Percentiles rank a stretch among this genome's conserved stretches.
Evolutionary conservation across 2,888 invertebrate genomes (phyloP).

Genomic region (Tipula lateralis): DNA sequence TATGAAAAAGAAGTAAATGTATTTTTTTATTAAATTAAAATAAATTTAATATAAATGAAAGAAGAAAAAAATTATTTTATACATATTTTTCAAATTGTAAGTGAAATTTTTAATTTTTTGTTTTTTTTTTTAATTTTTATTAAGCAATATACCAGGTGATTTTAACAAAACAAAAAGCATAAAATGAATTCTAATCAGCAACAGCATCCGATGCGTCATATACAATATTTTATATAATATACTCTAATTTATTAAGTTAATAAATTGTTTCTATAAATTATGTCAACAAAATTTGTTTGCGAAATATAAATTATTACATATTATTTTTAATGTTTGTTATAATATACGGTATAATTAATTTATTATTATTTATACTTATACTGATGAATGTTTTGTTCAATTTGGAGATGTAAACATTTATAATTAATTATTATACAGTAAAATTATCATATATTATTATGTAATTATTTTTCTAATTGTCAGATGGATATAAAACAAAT

Average conservation of each 20-base stretch:
- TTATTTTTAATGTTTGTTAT: background rate
- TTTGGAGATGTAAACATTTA: background rate
- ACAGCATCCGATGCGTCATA: background rate
- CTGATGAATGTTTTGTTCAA: background rate
- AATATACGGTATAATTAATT: background rate
- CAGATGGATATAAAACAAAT: background rate
- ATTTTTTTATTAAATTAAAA: background rate
- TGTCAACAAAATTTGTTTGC: background rate
- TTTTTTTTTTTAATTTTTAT: background rate
- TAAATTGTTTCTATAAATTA: background rate
- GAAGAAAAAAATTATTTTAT: background rate
- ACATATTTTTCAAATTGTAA: conserved; percentile 8
- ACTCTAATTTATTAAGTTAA: background rate
- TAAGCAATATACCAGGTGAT: background rate
- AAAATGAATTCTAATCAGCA: background rate
- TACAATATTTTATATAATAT: background rate
- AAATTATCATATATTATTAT: background rate
- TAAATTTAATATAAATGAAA: background rate
- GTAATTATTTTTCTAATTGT: background rate
- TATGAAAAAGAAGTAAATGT: background rate
- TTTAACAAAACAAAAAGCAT: background rate
- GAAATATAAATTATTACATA: background rate
- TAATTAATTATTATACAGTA: background rate
- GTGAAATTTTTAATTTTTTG: background rate
- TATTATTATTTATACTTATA: background rate